These are phyloP conservation scores for Euwallacea similis DNA, from an alignment of 1,140 invertebrate species.

Conservation along the genomic window DNA sequence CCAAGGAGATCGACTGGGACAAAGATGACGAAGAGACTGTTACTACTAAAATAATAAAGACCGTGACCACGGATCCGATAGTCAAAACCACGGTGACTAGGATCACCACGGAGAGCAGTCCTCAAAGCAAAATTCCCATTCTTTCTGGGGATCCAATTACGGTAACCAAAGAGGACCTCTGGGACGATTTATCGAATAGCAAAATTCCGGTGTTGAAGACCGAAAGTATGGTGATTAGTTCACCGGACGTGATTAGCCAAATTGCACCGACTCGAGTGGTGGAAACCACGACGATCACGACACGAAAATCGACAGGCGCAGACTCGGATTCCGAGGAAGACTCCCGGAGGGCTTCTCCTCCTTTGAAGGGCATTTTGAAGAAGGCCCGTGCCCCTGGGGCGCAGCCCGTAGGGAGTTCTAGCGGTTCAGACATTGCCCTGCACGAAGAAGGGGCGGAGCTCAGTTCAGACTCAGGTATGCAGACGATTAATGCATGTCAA, in stretches of 20 bases:
- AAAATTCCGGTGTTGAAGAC: constrained; percentile 56
- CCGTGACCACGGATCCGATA: constrained; percentile 53
- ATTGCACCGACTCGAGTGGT: constrained; percentile 31
- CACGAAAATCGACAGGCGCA: constrained; percentile 10
- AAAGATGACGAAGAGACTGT: constrained; percentile 52
- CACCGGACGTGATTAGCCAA: constrained; percentile 52
- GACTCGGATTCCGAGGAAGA: constrained; percentile 53
- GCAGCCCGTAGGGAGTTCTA: constrained; percentile 62
- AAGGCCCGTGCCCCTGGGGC: constrained; percentile 58
- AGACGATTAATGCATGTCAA: not conserved
- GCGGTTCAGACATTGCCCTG: constrained; percentile 65
- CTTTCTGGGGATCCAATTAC: constrained; percentile 18
- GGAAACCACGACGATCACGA: constrained; percentile 40
- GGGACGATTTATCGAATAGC: constrained; percentile 47
- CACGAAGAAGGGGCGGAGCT: constrained; percentile 59
- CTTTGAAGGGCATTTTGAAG: constrained; percentile 50
- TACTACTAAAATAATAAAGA: constrained; percentile 49
- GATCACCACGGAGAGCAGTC: constrained; percentile 41
- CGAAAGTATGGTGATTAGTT: constrained; percentile 51
- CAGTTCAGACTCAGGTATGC: constrained; percentile 53
- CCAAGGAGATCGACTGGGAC: constrained; percentile 55
- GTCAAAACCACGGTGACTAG: constrained; percentile 52
- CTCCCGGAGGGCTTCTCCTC: constrained; percentile 45
- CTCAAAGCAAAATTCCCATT: constrained; percentile 48
- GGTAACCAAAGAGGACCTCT: constrained; percentile 3